phyloP scores from a whole-genome alignment of 2,888 invertebrate species.

The Polylopha cassiicola region DNA sequence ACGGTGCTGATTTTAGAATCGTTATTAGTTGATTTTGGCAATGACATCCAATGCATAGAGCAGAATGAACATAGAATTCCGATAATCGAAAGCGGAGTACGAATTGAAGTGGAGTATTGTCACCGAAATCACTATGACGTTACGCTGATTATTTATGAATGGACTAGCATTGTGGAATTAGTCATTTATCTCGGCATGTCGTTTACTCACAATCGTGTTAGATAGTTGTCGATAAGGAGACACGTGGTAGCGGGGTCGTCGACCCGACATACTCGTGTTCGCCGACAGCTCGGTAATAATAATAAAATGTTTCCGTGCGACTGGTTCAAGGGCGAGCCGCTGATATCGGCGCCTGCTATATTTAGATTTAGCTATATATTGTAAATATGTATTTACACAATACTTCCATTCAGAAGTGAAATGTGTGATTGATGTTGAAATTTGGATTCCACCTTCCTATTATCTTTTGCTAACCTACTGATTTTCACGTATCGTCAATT shows the following conservation, averaged over 20 bases:
- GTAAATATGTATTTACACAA: constrained; percentile 52
- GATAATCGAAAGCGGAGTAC: constrained; percentile 11
- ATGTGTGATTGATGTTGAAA: too few relatives aligned
- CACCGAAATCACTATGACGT: constrained; percentile 56
- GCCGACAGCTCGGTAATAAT: constrained; percentile 77
- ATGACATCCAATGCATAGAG: too few relatives aligned
- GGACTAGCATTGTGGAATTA: constrained; percentile 70
- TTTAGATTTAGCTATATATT: constrained; percentile 75
- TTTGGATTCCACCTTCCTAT: too few relatives aligned
- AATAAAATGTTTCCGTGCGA: constrained; percentile 78
- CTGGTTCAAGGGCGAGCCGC: constrained; percentile 78
- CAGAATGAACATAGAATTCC: too few relatives aligned
- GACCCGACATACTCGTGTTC: constrained; percentile 75
- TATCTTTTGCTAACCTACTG: too few relatives aligned
- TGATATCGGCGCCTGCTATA: constrained; percentile 77
- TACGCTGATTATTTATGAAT: constrained; percentile 69
- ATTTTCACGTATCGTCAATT: too few relatives aligned
- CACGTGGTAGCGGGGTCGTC: constrained; percentile 75
- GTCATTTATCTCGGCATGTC: constrained; percentile 75
- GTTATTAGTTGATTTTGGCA: too few relatives aligned
- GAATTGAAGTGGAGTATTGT: constrained; percentile 38
- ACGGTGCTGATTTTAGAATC: too few relatives aligned
- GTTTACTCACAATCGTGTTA: constrained; percentile 77
- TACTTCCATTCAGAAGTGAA: too few relatives aligned
- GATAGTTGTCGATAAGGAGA: constrained; percentile 78